These are phyloP conservation scores for Drosophila carrolli DNA, from an alignment of 1,140 invertebrate species.

Conservation along the genomic window DNA sequence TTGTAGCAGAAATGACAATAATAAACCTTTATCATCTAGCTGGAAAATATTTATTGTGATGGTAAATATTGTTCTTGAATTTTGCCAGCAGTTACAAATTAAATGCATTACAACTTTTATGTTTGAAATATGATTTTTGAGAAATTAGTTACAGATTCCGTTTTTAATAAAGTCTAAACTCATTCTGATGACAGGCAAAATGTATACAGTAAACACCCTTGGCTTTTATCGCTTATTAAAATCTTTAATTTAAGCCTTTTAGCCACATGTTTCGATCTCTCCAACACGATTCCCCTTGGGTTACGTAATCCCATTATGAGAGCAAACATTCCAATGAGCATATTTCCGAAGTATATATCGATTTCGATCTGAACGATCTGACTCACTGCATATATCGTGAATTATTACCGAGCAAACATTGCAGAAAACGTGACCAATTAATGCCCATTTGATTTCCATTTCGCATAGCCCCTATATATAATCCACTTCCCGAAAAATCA, in stretches of 20 bases:
- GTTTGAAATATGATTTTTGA: too few relatives aligned
- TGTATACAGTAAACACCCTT: background rate
- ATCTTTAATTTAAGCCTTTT: background rate
- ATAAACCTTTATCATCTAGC: conserved; percentile 2
- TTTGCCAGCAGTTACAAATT: background rate
- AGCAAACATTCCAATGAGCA: background rate
- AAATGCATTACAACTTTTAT: background rate
- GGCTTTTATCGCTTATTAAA: background rate
- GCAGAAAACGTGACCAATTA: conserved; percentile 42
- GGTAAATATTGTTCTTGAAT: background rate
- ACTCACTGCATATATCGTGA: conserved; percentile 18
- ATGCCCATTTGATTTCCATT: conserved; percentile 21
- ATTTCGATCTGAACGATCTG: conserved; percentile 23
- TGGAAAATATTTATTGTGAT: conserved; percentile 4
- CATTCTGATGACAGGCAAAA: too few relatives aligned
- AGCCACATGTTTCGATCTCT: conserved; percentile 2
- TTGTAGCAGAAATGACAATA: conserved; percentile 19
- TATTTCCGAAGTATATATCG: conserved; percentile 1
- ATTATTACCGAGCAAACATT: background rate
- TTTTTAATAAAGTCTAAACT: too few relatives aligned
- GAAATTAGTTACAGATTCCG: too few relatives aligned
- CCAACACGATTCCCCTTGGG: conserved; percentile 1
- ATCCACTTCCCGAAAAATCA: conserved; percentile 13
- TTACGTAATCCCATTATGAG: conserved; percentile 26
- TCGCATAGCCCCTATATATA: conserved; percentile 8